A percentile compares a stretch with the other conserved stretches of the same genome.
Evolutionary conservation across 1,140 invertebrate genomes (phyloP).

Genomic region (Sitophilus oryzae): DNA sequence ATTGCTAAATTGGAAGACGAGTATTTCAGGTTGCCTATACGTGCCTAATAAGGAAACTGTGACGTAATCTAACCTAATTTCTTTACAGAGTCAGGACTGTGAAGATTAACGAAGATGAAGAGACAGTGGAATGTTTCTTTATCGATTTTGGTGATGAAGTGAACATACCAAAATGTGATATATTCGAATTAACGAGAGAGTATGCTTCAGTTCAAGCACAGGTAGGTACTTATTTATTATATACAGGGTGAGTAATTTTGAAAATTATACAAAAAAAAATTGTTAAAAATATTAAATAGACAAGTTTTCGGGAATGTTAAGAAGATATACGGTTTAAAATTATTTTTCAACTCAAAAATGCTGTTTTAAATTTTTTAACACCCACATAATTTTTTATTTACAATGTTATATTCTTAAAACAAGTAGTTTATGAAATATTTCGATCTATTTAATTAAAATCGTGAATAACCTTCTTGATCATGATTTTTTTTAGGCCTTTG

Average conservation of each 20-base stretch:
- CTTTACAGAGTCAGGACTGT: slow-evolving; percentile 52
- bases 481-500: slow-evolving; percentile 48
- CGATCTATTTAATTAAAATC: no score
- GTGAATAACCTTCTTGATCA: no score
- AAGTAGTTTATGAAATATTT: no score
- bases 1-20: slow-evolving; percentile 51
- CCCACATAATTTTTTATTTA: no score
- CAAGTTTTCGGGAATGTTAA: no score
- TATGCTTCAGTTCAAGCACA: slow-evolving; percentile 55
- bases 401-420: no score
- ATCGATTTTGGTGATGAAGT: slow-evolving; percentile 60
- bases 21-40: slow-evolving; percentile 40
- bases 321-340: no score
- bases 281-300: no score
- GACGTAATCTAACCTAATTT: background rate
- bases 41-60: background rate
- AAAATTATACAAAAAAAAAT: no score
- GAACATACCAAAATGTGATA: slow-evolving; percentile 42
- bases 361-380: no score
- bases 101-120: slow-evolving; percentile 39
- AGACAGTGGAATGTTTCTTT: slow-evolving; percentile 51
- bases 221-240: slow-evolving; percentile 39
- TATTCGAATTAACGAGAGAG: slow-evolving; percentile 51
- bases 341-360: no score
- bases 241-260: background rate